Conservation (phyloP, 2,888 invertebrate genomes). For the Aelia acuminata region DNA sequence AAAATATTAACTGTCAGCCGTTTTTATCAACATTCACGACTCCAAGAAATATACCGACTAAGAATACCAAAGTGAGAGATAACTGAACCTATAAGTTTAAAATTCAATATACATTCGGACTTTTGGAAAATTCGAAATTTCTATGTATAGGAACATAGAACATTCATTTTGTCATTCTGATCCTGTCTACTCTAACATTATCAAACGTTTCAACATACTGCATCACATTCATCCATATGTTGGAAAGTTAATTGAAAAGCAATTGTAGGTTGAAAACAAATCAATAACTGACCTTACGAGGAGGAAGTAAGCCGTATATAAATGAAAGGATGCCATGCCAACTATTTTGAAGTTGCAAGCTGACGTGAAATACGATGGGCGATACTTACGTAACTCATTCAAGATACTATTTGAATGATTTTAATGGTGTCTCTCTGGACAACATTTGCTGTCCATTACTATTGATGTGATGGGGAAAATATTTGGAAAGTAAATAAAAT, state of each 20-base stretch:
- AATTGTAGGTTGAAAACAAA: too few species aligned
- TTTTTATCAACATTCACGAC: neutral
- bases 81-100: neutral
- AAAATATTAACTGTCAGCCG: constrained; percentile 30
- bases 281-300: neutral
- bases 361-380: neutral
- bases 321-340: neutral
- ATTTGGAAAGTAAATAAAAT: neutral
- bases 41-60: neutral
- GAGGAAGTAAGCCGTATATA: neutral
- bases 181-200: too few species aligned
- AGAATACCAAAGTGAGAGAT: neutral
- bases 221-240: too few species aligned
- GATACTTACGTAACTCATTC: neutral
- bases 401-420: neutral
- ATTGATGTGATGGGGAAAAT: neutral
- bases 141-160: too few species aligned
- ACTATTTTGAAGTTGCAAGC: neutral
- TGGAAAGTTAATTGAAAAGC: too few species aligned
- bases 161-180: too few species aligned
- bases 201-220: too few species aligned
- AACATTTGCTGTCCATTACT: neutral
- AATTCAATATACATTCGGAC: too few species aligned
- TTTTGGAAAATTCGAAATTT: too few species aligned
- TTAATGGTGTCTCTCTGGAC: neutral